Percentiles rank a stretch among this genome's conserved stretches.
Conservation (phyloP, 2,888 invertebrate species). For the Lasioglossum villosulum region DNA sequence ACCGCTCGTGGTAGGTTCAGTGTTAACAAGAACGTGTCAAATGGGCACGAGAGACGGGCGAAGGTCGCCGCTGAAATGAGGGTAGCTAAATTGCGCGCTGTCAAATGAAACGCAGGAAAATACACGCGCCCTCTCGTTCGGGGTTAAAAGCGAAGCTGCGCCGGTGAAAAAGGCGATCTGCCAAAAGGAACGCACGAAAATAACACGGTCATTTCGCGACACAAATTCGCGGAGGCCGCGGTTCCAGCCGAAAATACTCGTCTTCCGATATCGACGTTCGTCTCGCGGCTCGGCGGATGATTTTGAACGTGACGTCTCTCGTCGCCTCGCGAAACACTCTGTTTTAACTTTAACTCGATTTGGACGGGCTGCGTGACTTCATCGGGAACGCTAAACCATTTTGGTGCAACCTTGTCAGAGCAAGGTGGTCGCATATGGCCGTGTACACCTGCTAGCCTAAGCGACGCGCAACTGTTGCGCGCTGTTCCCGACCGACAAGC, state of each 20-base stretch:
- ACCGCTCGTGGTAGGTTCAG: too few species aligned
- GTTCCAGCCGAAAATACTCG: constrained; percentile 35
- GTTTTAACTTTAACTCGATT: constrained; percentile 46
- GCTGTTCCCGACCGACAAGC: constrained; percentile 30
- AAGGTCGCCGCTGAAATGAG: neutral
- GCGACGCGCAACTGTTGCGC: constrained; percentile 58
- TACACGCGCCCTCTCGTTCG: neutral
- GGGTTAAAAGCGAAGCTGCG: neutral
- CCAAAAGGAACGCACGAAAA: constrained; percentile 41
- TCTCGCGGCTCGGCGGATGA: neutral
- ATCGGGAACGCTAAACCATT: constrained; percentile 69
- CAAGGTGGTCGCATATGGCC: constrained; percentile 76
- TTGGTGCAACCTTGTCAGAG: constrained; percentile 74
- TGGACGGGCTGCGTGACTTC: constrained; percentile 52
- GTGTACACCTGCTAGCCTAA: constrained; percentile 65
- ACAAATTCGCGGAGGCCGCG: constrained; percentile 26
- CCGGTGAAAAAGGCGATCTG: constrained; percentile 35
- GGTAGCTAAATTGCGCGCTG: neutral
- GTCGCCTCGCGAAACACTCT: constrained; percentile 21
- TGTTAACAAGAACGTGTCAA: neutral
- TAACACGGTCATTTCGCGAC: constrained; percentile 41
- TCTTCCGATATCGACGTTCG: neutral
- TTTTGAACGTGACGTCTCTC: neutral
- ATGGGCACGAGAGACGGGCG: neutral
- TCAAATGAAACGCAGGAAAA: neutral